phyloP scores from a whole-genome alignment of 2,797 vertebrate species.

The Pseudochromis fuscus region DNA sequence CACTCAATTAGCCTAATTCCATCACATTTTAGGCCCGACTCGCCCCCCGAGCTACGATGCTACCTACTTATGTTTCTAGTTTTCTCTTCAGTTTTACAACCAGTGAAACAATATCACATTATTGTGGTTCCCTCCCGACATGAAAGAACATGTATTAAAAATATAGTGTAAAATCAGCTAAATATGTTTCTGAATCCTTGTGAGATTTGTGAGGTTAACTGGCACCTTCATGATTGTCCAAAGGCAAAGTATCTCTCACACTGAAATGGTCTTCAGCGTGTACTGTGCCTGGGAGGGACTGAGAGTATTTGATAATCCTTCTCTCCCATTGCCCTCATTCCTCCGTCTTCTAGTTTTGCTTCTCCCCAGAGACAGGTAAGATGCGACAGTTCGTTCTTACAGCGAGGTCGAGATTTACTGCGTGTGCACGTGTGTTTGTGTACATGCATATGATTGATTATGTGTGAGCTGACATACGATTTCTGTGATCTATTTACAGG shows the following conservation, averaged over 20 bases:
- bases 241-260: slow-evolving; percentile 43
- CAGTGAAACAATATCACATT: slow-evolving; percentile 49
- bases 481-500: slow-evolving; percentile 27
- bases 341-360: slow-evolving; percentile 46
- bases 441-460: slow-evolving; percentile 26
- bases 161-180: slow-evolving; percentile 52
- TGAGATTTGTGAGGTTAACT: slow-evolving; percentile 43
- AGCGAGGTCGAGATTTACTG: slow-evolving; percentile 39
- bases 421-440: slow-evolving; percentile 10
- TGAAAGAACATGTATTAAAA: slow-evolving; percentile 57
- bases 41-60: slow-evolving; percentile 52
- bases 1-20: slow-evolving; percentile 48
- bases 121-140: slow-evolving; percentile 47
- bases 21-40: slow-evolving; percentile 35
- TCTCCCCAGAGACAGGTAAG: slow-evolving; percentile 59
- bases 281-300: slow-evolving; percentile 40
- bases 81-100: slow-evolving; percentile 34
- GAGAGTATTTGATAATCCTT: slow-evolving; percentile 50
- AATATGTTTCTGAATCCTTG: slow-evolving; percentile 39
- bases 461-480: not conserved
- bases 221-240: slow-evolving; percentile 51
- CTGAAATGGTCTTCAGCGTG: slow-evolving; percentile 34
- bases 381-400: slow-evolving; percentile 37
- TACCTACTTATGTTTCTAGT: slow-evolving; percentile 55
- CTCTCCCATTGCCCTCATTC: slow-evolving; percentile 56